These are phyloP conservation scores for Acleris emargana DNA, from an alignment of 2,888 invertebrate species.

Conservation along the genomic window DNA sequence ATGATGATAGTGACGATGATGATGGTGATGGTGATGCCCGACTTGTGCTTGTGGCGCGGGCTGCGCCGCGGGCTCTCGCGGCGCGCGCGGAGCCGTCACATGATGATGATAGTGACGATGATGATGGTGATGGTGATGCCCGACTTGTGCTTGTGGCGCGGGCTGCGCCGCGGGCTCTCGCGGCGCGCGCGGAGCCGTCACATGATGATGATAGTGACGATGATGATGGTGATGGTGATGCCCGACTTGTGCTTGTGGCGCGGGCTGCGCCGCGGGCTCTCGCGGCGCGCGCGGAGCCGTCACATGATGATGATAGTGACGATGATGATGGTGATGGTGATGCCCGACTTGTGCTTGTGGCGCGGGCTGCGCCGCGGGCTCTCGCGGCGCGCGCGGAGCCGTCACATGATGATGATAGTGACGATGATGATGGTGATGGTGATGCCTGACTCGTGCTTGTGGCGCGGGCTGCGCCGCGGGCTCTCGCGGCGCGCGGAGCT, in stretches of 20 bases:
- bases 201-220: constrained; percentile 60
- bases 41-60: constrained; percentile 51
- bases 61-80: constrained; percentile 64
- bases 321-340: neutral
- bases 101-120: constrained; percentile 45
- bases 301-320: constrained; percentile 54
- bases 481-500: constrained; percentile 73
- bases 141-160: constrained; percentile 64
- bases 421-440: constrained; percentile 25
- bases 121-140: neutral
- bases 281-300: constrained; percentile 75
- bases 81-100: constrained; percentile 78
- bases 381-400: constrained; percentile 72
- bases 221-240: constrained; percentile 26
- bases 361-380: constrained; percentile 64
- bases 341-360: constrained; percentile 45
- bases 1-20: neutral
- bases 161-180: constrained; percentile 66
- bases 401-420: constrained; percentile 61
- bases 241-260: constrained; percentile 47
- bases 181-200: constrained; percentile 77
- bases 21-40: neutral
- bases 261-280: constrained; percentile 65
- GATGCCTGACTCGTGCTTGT: constrained; percentile 45
- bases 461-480: constrained; percentile 59